Base-by-base conservation (phyloP, 2,113 vertebrate species). In the Eulacestoma nigropectus region DNA sequence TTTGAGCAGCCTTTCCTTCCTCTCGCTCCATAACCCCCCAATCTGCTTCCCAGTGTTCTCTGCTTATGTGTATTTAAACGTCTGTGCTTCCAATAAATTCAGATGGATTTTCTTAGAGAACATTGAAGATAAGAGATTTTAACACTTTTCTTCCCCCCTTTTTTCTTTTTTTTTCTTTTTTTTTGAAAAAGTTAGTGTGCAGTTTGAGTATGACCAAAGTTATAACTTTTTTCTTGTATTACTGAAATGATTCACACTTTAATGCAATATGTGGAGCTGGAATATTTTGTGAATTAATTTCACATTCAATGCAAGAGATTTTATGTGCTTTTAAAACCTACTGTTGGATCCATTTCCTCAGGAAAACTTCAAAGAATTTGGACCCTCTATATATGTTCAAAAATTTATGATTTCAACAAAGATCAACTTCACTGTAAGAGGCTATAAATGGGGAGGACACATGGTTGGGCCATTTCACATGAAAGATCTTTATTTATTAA, bases 141-240 rank as follows among this genome's bases (percentile, higher is more conserved):
- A 41, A 49, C 1, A 10, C 5, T 16, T 47, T 23, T 10, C 1
- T 10, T 1, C 3, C 2, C 27, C 9, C 4, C 3, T 6, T 16
- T 8, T 11, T 17, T 15, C 30, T n/a, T 30, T 27, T 50, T 27
- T 15, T 29, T n/a, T 27, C 29, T 11, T 7, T 18, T 23, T 25
- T 52, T 49, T n/a, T n/a, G n/a, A n/a, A n/a, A n/a, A 19, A 50
- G 1, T 8, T 44, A 21, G 23, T 55, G 8, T 32, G 4, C 17
- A 70, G 4, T 67, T 89, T 1, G 0, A 23, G 1, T 64, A 68
- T 63, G 33, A 89, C 50, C 6, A 79, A 44, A 20, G 8, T 84
- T 60, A 44, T 5, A 33, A 19, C 2, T 73, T 60, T 79, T 81
- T 84, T 46, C 11, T 67, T 19, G 3, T 67, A n/a, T 46, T 46